Evolutionary conservation across 2,888 invertebrate genomes (phyloP).

Genomic region (Tenodera sinensis): DNA sequence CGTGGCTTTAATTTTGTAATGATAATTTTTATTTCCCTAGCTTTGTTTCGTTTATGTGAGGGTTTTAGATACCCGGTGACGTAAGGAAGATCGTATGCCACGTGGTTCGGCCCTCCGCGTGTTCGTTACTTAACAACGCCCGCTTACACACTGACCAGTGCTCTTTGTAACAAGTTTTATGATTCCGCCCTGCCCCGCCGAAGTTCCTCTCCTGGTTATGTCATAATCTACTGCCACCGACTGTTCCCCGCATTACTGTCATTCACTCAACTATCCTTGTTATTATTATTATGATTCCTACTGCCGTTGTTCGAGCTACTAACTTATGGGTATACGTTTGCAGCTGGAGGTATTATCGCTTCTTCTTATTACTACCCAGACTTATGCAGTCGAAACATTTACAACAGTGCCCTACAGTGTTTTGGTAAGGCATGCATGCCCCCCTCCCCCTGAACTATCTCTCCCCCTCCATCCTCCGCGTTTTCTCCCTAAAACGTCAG

Average conservation of each 20-base stretch:
- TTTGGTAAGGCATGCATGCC: slow-evolving; percentile 12
- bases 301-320: background rate
- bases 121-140: background rate
- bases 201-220: slow-evolving; percentile 6
- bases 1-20: no score
- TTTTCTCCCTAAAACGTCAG: slow-evolving; percentile 7
- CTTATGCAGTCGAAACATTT: background rate
- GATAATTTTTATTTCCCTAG: no score
- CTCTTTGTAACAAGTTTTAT: background rate
- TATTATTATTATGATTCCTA: background rate
- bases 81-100: background rate
- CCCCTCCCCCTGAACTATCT: slow-evolving; percentile 36
- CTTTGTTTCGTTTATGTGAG: no score
- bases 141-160: background rate
- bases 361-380: background rate
- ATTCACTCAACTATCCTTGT: background rate
- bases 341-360: background rate
- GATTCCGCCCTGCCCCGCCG: background rate
- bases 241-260: background rate
- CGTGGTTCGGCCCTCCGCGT: background rate
- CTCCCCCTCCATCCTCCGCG: slow-evolving; percentile 37
- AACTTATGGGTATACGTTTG: background rate
- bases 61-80: background rate
- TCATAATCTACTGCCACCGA: slow-evolving; percentile 4
- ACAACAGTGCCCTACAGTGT: background rate